Conservation (phyloP, 2,888 invertebrate genomes). For the Andrena fulva region DNA sequence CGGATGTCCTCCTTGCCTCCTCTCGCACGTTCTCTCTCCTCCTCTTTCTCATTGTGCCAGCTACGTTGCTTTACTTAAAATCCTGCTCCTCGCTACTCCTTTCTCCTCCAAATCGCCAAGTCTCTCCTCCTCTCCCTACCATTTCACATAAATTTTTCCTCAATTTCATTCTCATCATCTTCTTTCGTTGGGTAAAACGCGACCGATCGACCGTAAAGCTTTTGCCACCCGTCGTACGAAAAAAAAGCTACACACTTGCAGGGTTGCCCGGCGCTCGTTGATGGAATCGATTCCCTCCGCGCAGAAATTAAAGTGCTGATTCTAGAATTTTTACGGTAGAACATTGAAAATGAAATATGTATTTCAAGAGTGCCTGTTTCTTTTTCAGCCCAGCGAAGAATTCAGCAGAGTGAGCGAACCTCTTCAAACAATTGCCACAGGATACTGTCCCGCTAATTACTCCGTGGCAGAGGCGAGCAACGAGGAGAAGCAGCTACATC, state of each 20-base stretch:
- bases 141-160: conserved; percentile 37
- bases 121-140: conserved; percentile 24
- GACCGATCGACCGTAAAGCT: not conserved
- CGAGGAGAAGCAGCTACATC: conserved; percentile 60
- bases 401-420: conserved; percentile 75
- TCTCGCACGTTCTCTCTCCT: conserved; percentile 53
- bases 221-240: not conserved
- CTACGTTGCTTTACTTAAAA: conserved; percentile 42
- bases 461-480: conserved; percentile 58
- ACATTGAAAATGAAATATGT: conserved; percentile 10
- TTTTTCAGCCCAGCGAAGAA: conserved; percentile 75
- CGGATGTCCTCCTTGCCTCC: conserved; percentile 81
- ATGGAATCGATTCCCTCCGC: conserved; percentile 11
- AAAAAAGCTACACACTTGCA: not conserved
- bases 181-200: not conserved
- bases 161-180: conserved; percentile 30
- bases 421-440: conserved; percentile 67
- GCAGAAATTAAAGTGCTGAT: conserved; percentile 10
- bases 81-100: conserved; percentile 35
- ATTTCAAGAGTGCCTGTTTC: not conserved
- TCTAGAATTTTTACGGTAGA: not conserved
- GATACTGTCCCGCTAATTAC: conserved; percentile 74
- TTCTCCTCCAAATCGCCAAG: conserved; percentile 35
- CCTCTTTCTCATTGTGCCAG: conserved; percentile 53
- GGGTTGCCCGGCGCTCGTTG: not conserved